Evolutionary conservation across 1,140 invertebrate genomes (phyloP).

Genomic region (Nasonia longicornis): DNA sequence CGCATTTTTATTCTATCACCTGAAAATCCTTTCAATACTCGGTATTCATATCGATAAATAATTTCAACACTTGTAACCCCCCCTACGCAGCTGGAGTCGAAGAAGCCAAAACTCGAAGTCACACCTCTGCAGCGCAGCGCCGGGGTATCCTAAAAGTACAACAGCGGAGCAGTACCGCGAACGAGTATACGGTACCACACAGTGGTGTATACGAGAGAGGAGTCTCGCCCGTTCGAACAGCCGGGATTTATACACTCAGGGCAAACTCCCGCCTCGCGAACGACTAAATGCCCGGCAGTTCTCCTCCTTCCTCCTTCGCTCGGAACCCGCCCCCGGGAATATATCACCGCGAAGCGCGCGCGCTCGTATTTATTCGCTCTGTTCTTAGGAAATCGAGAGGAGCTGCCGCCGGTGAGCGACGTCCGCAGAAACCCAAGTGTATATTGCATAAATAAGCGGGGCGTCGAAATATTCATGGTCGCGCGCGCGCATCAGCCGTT

Average conservation of each 20-base stretch:
- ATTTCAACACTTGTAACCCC: neutral
- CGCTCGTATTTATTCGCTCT: neutral
- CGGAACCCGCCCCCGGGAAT: neutral
- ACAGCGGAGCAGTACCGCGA: neutral
- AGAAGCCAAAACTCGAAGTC: neutral
- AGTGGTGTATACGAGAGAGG: too few species aligned
- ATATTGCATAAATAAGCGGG: constrained; percentile 34
- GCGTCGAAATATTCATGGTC: constrained; percentile 44
- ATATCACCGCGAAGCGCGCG: constrained; percentile 3
- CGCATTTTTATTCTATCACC: too few species aligned
- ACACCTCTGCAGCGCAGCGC: too few species aligned
- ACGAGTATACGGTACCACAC: neutral
- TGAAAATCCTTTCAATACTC: too few species aligned
- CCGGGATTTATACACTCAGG: neutral
- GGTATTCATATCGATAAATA: neutral
- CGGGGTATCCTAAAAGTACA: neutral
- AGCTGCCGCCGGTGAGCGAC: neutral
- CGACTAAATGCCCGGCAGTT: constrained; percentile 7
- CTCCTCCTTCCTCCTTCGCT: neutral
- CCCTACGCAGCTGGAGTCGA: neutral
- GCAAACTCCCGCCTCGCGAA: neutral
- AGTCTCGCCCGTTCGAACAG: neutral
- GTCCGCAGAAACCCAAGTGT: neutral
- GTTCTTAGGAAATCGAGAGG: neutral
- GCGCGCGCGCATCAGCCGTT: constrained; percentile 50